Conservation (phyloP, 1,140 invertebrate species). For the Brachionus paranguensis region DNA sequence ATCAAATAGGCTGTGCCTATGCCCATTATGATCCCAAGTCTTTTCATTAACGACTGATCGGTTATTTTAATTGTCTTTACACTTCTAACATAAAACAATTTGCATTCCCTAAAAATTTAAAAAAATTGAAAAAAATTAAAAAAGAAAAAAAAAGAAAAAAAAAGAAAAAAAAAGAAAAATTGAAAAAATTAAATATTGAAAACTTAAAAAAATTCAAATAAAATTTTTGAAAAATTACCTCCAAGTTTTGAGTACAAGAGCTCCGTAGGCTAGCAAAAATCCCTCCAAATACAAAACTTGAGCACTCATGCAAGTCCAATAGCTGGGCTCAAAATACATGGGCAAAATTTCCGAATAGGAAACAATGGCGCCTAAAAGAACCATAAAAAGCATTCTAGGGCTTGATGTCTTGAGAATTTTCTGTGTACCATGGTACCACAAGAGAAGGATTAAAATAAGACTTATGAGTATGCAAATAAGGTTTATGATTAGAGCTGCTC, state of each 20-base stretch:
- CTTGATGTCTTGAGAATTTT: slow-evolving; percentile 30
- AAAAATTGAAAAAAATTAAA: neutral
- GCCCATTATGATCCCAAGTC: neutral
- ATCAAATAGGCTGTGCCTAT: neutral
- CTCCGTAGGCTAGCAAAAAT: slow-evolving; percentile 34
- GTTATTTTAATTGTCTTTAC: slow-evolving; percentile 32
- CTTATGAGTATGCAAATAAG: neutral
- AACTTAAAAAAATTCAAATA: neutral
- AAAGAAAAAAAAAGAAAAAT: no score
- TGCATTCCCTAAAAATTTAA: slow-evolving; percentile 8
- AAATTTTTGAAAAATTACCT: neutral
- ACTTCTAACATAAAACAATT: slow-evolving; percentile 40
- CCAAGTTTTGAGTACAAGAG: slow-evolving; percentile 39
- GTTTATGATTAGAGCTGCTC: slow-evolving; percentile 26
- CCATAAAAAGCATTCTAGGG: slow-evolving; percentile 25
- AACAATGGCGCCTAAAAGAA: slow-evolving; percentile 32
- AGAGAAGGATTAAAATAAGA: neutral
- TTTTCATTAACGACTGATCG: slow-evolving; percentile 10
- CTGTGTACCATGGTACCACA: slow-evolving; percentile 6
- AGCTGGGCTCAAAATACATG: slow-evolving; percentile 17
- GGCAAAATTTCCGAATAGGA: slow-evolving; percentile 34
- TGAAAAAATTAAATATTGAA: no score
- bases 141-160: no score
- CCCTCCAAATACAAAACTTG: slow-evolving; percentile 29
- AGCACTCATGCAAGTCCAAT: slow-evolving; percentile 17